Percentiles rank a stretch among this genome's conserved stretches.
These are phyloP conservation scores for Harmothoe impar DNA, from an alignment of 2,888 invertebrate genomes.

Conservation along the genomic window DNA sequence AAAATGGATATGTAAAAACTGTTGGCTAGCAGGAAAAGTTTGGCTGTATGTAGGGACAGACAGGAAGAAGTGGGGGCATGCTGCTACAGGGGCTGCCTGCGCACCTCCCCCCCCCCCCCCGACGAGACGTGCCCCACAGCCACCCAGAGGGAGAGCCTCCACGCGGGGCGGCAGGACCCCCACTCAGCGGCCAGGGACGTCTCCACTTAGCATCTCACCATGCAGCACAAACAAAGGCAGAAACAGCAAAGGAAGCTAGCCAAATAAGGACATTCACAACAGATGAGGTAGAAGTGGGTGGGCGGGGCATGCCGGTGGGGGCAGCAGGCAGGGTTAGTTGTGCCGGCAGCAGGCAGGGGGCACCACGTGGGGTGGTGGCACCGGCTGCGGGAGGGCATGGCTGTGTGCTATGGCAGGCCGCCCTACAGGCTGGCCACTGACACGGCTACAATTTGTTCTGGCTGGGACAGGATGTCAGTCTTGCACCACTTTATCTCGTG, in stretches of 20 bases:
- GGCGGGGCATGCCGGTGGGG: too few relatives aligned
- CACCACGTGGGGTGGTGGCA: too few relatives aligned
- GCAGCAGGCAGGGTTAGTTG: too few relatives aligned
- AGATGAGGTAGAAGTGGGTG: neutral
- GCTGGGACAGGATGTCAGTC: neutral
- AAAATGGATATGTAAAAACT: constrained; percentile 57
- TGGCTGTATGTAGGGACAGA: neutral
- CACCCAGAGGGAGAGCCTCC: neutral
- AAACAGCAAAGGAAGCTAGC: neutral
- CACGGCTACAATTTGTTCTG: too few relatives aligned
- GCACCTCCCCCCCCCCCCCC: too few relatives aligned
- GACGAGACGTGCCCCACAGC: neutral
- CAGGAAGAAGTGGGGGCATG: neutral
- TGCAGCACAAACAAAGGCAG: constrained; percentile 32
- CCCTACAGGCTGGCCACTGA: too few relatives aligned
- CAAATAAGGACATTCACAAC: constrained; percentile 48
- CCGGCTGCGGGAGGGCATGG: too few relatives aligned
- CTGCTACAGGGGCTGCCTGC: too few relatives aligned
- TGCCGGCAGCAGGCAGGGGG: too few relatives aligned
- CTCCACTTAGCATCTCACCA: too few relatives aligned
- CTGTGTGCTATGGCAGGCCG: too few relatives aligned
- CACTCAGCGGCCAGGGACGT: too few relatives aligned
- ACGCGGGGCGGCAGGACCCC: neutral
- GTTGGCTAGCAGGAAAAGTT: constrained; percentile 59
- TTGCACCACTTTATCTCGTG: constrained; percentile 60